Conservation (phyloP, 2,797 vertebrate genomes). For the Melanotaenia pygmaea region DNA sequence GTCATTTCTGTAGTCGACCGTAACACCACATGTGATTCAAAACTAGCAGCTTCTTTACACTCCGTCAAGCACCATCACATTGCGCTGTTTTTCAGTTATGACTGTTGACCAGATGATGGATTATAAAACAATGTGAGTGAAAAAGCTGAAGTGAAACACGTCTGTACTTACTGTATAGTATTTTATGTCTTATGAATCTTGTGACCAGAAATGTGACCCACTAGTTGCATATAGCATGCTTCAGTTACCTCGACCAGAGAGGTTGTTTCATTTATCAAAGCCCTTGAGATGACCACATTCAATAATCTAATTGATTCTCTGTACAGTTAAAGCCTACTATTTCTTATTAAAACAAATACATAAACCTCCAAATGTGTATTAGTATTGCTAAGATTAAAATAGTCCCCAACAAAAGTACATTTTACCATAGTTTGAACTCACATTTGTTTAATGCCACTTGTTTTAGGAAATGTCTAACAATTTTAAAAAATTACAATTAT, state of each 20-base stretch:
- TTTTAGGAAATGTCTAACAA: neutral
- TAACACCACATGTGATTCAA: conserved; percentile 15
- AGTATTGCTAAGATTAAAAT: too few relatives aligned
- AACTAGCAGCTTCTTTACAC: conserved; percentile 2
- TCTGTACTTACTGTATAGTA: conserved; percentile 21
- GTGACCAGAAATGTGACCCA: neutral
- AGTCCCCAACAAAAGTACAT: too few relatives aligned
- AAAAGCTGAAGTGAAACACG: conserved; percentile 60
- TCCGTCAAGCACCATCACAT: neutral
- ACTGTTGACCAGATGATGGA: conserved; percentile 37
- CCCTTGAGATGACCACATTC: neutral
- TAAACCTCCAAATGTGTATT: neutral
- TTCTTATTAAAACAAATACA: neutral
- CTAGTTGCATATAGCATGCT: neutral
- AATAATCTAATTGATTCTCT: neutral
- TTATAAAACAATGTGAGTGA: conserved; percentile 17
- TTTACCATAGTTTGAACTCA: too few relatives aligned
- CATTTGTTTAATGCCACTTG: too few relatives aligned
- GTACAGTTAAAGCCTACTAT: neutral
- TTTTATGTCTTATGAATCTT: neutral
- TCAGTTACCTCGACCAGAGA: neutral
- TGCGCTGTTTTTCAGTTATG: conserved; percentile 32
- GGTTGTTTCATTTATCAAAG: conserved; percentile 1
- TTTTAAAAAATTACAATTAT: neutral
- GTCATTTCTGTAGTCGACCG: conserved; percentile 14